Evolutionary conservation across 2,888 invertebrate species (phyloP).

Genomic region (Leucophenga maculata): DNA sequence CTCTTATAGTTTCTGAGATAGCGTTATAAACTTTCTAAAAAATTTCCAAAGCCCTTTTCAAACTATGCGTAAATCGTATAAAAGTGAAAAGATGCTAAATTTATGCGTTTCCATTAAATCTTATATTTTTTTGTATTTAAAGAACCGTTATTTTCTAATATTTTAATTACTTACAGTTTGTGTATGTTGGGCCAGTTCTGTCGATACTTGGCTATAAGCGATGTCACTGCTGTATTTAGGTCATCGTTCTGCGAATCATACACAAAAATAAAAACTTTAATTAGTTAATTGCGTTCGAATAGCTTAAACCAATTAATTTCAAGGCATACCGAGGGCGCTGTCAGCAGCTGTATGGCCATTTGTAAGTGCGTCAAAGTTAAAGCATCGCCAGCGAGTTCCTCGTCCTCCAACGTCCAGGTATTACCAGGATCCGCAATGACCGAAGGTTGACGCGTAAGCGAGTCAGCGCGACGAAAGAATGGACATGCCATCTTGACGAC

Average conservation of each 20-base stretch:
- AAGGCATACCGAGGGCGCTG: conserved; percentile 82
- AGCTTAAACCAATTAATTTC: too few relatives aligned
- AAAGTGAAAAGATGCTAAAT: too few relatives aligned
- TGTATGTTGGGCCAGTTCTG: conserved; percentile 72
- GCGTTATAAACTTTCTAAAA: too few relatives aligned
- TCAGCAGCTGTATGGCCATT: conserved; percentile 85
- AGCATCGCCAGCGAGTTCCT: conserved; percentile 71
- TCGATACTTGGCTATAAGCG: conserved; percentile 78
- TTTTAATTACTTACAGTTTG: conserved; percentile 64
- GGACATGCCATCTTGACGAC: conserved; percentile 70
- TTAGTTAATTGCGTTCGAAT: not conserved
- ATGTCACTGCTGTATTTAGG: conserved; percentile 79
- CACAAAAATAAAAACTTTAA: conserved; percentile 7
- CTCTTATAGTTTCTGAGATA: too few relatives aligned
- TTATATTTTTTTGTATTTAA: too few relatives aligned
- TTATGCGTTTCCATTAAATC: too few relatives aligned
- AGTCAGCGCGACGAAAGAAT: conserved; percentile 69
- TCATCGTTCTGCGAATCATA: conserved; percentile 75
- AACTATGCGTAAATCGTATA: too few relatives aligned
- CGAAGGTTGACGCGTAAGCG: conserved; percentile 69
- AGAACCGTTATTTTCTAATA: not conserved
- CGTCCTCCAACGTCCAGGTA: conserved; percentile 71
- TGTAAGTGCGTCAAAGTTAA: conserved; percentile 81
- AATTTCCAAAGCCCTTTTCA: too few relatives aligned
- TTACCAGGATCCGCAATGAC: conserved; percentile 62